Evolutionary conservation across 2,888 invertebrate genomes (phyloP).

Genomic region (Antitype chi): DNA sequence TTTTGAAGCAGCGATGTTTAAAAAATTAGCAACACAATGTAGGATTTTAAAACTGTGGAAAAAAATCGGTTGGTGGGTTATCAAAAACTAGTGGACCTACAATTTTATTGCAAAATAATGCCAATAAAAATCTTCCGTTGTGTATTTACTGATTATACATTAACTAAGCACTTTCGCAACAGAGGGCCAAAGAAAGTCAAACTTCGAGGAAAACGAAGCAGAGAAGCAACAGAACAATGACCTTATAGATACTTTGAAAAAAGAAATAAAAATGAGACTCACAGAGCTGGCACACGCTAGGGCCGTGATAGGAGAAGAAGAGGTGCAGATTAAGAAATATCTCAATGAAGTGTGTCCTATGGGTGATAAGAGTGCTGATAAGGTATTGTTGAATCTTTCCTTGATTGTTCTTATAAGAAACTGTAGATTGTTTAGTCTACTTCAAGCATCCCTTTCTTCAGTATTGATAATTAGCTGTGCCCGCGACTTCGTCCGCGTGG

Average conservation of each 20-base stretch:
- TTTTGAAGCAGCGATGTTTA: background rate
- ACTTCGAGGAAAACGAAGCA: conserved; percentile 95
- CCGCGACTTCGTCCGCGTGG: no score
- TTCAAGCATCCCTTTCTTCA: background rate
- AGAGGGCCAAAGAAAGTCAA: conserved; percentile 97
- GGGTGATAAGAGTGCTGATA: conserved; percentile 84
- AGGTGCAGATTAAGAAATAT: conserved; percentile 85
- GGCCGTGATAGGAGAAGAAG: conserved; percentile 88
- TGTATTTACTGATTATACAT: background rate
- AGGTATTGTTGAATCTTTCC: conserved; percentile 72
- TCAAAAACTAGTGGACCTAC: background rate
- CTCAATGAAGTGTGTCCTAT: conserved; percentile 85
- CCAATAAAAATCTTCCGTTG: background rate
- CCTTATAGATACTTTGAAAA: conserved; percentile 93
- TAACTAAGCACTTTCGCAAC: conserved; percentile 32
- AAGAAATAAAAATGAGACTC: conserved; percentile 92
- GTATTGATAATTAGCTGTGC: no score
- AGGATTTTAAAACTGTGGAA: background rate
- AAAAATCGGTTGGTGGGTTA: background rate
- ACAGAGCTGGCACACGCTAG: conserved; percentile 90
- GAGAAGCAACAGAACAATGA: conserved; percentile 93
- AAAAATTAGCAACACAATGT: background rate
- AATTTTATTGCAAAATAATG: background rate
- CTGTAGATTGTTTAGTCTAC: background rate
- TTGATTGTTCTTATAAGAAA: background rate